A percentile compares a stretch with the other conserved stretches of the same genome.
Conservation (phyloP, 2,113 vertebrate species). For the Lamprologus ornatipinnis region DNA sequence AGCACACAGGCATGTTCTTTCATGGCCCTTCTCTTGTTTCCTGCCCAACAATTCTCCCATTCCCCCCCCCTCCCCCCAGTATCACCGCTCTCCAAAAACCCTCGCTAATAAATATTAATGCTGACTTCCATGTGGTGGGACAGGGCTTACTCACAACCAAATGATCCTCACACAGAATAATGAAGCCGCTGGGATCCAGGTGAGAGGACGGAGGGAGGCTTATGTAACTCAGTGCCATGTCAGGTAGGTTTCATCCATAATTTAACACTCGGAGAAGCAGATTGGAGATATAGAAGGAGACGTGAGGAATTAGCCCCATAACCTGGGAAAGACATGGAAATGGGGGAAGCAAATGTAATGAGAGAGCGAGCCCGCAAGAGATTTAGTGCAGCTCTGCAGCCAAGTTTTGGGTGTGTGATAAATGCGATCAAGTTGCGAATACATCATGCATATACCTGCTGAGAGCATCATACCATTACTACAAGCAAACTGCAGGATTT, state of each 20-base stretch:
- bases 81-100: conserved; percentile 5
- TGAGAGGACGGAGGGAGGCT: conserved; percentile 52
- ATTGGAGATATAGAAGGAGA: conserved; percentile 41
- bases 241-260: conserved; percentile 58
- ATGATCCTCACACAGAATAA: conserved; percentile 63
- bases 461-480: neutral
- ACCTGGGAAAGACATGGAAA: conserved; percentile 37
- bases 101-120: conserved; percentile 62
- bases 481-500: neutral
- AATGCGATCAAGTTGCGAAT: conserved; percentile 11
- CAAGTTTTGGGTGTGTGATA: neutral
- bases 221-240: conserved; percentile 44
- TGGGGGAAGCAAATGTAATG: conserved; percentile 25
- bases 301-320: conserved; percentile 50
- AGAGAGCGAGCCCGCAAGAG: neutral
- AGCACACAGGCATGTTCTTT: neutral
- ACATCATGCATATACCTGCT: neutral
- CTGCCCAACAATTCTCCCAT: neutral
- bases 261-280: conserved; percentile 44
- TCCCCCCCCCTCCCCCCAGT: neutral
- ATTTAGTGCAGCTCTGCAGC: neutral
- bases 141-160: conserved; percentile 58
- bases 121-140: conserved; percentile 27
- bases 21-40: neutral
- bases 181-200: conserved; percentile 66